Base-by-base conservation (phyloP, 2,113 vertebrate genomes). In the Deroptyus accipitrinus region DNA sequence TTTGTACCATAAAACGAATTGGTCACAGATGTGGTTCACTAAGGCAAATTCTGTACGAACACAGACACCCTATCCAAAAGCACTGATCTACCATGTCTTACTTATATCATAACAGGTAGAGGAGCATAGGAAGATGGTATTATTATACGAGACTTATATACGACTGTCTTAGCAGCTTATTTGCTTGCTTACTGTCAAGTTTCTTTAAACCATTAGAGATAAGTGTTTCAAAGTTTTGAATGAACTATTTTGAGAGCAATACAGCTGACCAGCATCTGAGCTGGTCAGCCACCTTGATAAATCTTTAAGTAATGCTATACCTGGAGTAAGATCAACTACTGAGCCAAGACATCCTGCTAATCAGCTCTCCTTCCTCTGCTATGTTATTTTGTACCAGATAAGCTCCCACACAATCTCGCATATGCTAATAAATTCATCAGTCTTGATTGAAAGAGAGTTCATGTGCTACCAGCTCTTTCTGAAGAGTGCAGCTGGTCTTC, bases 371-470 rank as follows among this genome's bases (percentile, higher is more conserved):
- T 79, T 92, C 54, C 44, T 83, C 74, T 86, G 73, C 28, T 83
- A 10, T n/a, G 63, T 46, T 63, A 33, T 88, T 88, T 92, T 80
- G 48, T 23, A 61, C 67, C 52, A 83, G 57, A 7, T 23, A 76
- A 86, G 86, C 30, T 86, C 85, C 90, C 75, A 93, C 61, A 80
- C 28, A 83, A 70, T 69, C 55, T 93, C 73, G 59, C 72, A 83
- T 52, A 83, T 61, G 83, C 35, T 96, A 81, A 96, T 95, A 96
- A 86, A 90, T 88, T 90, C 51, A 35, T 86, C 75, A 87, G 55
- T 35, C 64, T 90, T 78, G 85, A 94, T 24, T 90, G 86, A 96
- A 95, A 48, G 75, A 63, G 67, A 80, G 46, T 83, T 96, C 87
- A 75, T 72, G 75, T 28, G 39, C 46, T 83, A 70, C 82, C 78